Percentiles rank a stretch among this genome's conserved stretches.
Evolutionary conservation across 1,140 invertebrate species (phyloP).

Genomic region (Procambarus virginalis): DNA sequence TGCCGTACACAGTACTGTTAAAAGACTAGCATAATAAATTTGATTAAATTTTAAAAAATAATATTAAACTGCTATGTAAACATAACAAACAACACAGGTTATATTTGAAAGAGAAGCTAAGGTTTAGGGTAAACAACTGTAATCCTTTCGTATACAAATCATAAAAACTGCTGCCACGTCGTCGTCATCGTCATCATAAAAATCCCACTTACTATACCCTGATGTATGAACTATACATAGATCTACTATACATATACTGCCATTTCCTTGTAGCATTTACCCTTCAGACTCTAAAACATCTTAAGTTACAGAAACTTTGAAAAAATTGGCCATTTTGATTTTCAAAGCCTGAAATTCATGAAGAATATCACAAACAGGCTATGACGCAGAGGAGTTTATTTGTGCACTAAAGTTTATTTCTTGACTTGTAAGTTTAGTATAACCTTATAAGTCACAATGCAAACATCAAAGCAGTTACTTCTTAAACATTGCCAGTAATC

Average conservation of each 20-base stretch:
- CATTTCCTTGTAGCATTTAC: background rate
- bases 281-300: background rate
- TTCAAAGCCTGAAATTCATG: background rate
- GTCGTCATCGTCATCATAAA: background rate
- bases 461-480: background rate
- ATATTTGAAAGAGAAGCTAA: background rate
- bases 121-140: background rate
- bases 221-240: background rate
- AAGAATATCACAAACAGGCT: background rate
- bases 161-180: background rate
- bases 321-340: background rate
- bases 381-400: background rate
- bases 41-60: background rate
- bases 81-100: background rate
- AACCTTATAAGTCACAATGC: background rate
- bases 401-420: background rate
- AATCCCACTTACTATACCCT: background rate
- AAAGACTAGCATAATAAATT: background rate
- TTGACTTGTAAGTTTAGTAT: background rate
- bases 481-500: background rate
- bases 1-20: background rate
- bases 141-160: background rate
- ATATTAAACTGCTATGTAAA: background rate
- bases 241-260: background rate
- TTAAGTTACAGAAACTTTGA: background rate